Percentiles rank a stretch among this genome's conserved stretches.
These are phyloP conservation scores for Brachionichthys hirsutus DNA, from an alignment of 2,113 vertebrate species.

Conservation along the genomic window DNA sequence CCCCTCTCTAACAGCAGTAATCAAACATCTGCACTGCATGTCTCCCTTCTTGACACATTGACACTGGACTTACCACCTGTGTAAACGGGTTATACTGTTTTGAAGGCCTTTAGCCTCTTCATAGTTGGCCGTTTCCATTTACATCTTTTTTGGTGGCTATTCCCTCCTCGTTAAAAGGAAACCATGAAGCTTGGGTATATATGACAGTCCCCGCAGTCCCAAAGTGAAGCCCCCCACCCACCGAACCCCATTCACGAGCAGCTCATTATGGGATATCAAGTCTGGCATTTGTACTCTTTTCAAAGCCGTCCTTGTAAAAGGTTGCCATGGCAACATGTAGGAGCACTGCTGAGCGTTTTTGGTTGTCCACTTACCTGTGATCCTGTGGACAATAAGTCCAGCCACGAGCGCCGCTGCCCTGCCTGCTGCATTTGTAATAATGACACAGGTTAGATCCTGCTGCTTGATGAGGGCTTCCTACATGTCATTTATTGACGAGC, in stretches of 20 bases:
- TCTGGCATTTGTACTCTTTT: conserved; percentile 39
- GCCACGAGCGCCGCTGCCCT: conserved; percentile 35
- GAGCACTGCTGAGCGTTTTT: conserved; percentile 35
- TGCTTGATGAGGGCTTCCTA: conserved; percentile 19
- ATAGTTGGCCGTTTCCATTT: conserved; percentile 9
- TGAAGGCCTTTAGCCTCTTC: conserved; percentile 5
- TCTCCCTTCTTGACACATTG: conserved; percentile 13
- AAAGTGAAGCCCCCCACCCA: conserved; percentile 36
- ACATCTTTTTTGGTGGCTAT: conserved; percentile 33
- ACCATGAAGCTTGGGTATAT: conserved; percentile 51
- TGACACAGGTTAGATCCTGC: conserved; percentile 33
- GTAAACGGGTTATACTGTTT: conserved; percentile 23
- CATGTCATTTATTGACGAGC: conserved; percentile 40
- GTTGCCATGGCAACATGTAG: conserved; percentile 66
- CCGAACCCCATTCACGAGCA: conserved; percentile 51
- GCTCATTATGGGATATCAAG: conserved; percentile 67
- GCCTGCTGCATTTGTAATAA: conserved; percentile 45
- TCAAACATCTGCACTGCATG: conserved; percentile 6
- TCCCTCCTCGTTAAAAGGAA: conserved; percentile 33
- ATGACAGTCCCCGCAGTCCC: conserved; percentile 41
- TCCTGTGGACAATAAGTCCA: conserved; percentile 43
- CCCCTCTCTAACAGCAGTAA: conserved; percentile 5
- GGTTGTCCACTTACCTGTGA: conserved; percentile 38
- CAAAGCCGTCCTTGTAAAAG: conserved; percentile 23
- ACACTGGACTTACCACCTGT: conserved; percentile 4